Evolutionary conservation across 2,797 vertebrate species (phyloP).

Genomic region (Myotis findleyi): DNA sequence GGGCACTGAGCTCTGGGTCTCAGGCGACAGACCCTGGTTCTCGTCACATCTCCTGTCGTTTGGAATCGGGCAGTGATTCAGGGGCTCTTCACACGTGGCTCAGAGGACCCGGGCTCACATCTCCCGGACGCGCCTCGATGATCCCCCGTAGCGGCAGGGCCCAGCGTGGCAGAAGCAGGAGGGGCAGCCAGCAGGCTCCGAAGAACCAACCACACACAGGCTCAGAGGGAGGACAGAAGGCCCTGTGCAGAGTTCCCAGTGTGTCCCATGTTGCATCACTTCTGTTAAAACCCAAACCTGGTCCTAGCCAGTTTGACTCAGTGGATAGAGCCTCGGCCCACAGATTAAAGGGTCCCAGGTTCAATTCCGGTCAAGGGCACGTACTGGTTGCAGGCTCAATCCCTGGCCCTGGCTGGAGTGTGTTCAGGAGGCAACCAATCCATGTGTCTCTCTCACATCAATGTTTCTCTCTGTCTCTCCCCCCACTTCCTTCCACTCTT

Average conservation of each 20-base stretch:
- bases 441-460: background rate
- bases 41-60: background rate
- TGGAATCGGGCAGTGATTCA: background rate
- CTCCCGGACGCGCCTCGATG: accelerated
- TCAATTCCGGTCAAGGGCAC: background rate
- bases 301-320: background rate
- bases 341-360: background rate
- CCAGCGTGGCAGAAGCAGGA: background rate
- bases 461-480: background rate
- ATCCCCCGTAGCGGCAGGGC: background rate
- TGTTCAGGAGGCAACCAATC: background rate
- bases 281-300: background rate
- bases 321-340: background rate
- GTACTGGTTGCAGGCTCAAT: background rate
- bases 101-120: background rate
- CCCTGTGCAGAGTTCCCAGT: background rate
- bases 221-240: background rate
- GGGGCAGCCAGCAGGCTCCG: accelerated
- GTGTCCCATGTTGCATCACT: background rate
- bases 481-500: background rate
- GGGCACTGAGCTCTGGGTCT: accelerated
- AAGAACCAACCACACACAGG: accelerated
- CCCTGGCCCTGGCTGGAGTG: background rate
- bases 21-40: background rate
- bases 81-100: background rate